Evolutionary conservation across 2,113 vertebrate genomes (phyloP).

Genomic region (Hydrolagus affinis): DNA sequence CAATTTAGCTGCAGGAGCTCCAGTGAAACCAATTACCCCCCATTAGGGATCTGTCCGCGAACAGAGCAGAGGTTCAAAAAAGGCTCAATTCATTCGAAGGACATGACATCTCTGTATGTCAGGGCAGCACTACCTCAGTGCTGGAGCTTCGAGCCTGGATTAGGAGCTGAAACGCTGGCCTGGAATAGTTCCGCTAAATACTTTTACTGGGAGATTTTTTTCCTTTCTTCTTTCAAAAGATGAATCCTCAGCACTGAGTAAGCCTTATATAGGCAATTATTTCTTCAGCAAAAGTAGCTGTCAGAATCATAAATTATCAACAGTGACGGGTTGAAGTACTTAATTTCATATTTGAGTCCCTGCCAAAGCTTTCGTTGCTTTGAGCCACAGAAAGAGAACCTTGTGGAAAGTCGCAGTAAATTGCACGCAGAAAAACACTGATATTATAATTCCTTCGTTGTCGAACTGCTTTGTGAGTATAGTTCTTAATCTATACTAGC

Average conservation of each 20-base stretch:
- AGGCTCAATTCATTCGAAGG: too few relatives aligned
- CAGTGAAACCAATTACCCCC: too few relatives aligned
- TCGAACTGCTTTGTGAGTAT: neutral
- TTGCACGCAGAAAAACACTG: neutral
- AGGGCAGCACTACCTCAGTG: too few relatives aligned
- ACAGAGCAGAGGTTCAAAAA: too few relatives aligned
- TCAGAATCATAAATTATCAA: slow-evolving; percentile 22
- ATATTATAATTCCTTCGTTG: neutral
- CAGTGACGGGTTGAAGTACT: neutral
- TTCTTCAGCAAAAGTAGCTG: neutral
- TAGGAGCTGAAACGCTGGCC: too few relatives aligned
- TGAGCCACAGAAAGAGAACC: neutral
- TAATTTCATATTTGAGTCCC: neutral
- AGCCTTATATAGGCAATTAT: slow-evolving; percentile 28
- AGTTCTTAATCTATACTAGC: neutral
- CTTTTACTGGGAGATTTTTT: too few relatives aligned
- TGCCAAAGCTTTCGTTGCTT: neutral
- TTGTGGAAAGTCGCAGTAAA: neutral
- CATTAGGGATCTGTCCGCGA: too few relatives aligned
- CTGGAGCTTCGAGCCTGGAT: too few relatives aligned
- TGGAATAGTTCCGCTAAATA: too few relatives aligned
- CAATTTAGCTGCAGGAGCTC: too few relatives aligned
- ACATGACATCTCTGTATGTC: too few relatives aligned
- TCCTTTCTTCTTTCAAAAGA: neutral
- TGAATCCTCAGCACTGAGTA: neutral